Evolutionary conservation across 92 coral and sea anemone genomes (phyloP), one percentile per base, ranked within the genome.

Genomic region (Micromussa lordhowensis): DNA sequence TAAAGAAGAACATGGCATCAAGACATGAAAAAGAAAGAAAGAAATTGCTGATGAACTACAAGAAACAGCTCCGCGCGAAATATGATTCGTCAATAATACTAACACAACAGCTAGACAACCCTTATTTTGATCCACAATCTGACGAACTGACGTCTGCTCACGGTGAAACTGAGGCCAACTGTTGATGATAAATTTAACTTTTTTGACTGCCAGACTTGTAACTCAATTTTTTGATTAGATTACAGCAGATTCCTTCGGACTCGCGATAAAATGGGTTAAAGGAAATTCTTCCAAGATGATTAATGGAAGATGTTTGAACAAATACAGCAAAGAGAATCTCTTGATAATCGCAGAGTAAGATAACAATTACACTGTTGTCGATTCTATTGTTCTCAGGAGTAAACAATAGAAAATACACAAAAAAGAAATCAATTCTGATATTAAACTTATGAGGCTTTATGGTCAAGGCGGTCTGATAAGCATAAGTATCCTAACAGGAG

Each of bases 11-110:
- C 32, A n/a, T 74, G 78, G 69, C 55, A 22, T 12, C 35, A 30
- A 22, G 72, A 54, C 87, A 84, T 34, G 38, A 26, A 54, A 74
- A 24, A 36, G 87, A 84, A 74, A 84, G 81, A 58, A 84, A 58
- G 26, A 3, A 36, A 29, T 54, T 84, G 19, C 5, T 84, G 19
- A 51, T 17, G 49, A 54, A 14, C 26, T 73, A 15, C 55, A 54
- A n/a, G 73, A 48, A 53, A 28, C 34, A 74, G 29, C 59, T 38
- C 32, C 35, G 71, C 12, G 34, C 28, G 53, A 74, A 84, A 51
- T 73, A 73, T 57, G 57, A 22, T 9, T 69, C 74, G 22, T 55
- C 72, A n/a, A 28, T 15, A 26, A 36, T 10, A 13, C 57, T 68
- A 32, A 14, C 72, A 24, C 69, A 84, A 73, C 71, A 66, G 14